Evolutionary conservation across 2,888 invertebrate genomes (phyloP), one percentile per base, ranked within the genome.

Genomic region (Yponomeuta plumbellus): DNA sequence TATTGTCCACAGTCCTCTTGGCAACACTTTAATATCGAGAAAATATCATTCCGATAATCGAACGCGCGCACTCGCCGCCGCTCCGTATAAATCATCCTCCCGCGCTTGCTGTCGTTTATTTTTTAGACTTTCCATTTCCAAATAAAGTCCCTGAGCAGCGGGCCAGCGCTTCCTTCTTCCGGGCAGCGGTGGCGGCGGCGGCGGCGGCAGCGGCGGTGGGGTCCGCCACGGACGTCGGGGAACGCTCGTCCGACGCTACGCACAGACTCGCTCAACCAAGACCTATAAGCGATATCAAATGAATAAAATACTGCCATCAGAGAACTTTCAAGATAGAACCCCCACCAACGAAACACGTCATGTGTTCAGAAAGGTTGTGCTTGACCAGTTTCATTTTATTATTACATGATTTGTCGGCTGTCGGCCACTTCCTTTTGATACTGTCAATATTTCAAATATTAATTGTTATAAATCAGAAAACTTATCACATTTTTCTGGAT

Each of bases 21-120:
- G 86, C 86, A 88, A 92, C 91, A 91, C 91, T 91, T 91, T 89
- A 89, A 91, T 91, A 91, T 90, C 88, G 85, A 88, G 86, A 89
- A 52, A 91, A 88, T 90, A 90, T 89, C 89, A 90, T 90, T 85
- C 80, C 85, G 85, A 84, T 90, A 90, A 90, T 89, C 89, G 90
- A 86, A 87, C 82, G 76, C 39, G 57, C 63, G 22, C 71, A 74
- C 73, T 75, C 80, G 82, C 81, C 84, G 84, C 85, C 82, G 76
- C 81, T 79, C 76, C 77, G 77, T 78, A 89, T 91, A 90, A 91
- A 90, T 91, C 91, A 90, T 80, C 72, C 77, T 83, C 84, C 87
- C 84, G 84, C 81, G 76, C 80, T 79, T 77, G 76, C 73, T 80
- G 85, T 85, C 89, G 88, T 86, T 89, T 88, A 88, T 89, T 91